Evolutionary conservation across 92 coral and sea anemone genomes (phyloP).

Genomic region (Anthopleura xanthogrammica): DNA sequence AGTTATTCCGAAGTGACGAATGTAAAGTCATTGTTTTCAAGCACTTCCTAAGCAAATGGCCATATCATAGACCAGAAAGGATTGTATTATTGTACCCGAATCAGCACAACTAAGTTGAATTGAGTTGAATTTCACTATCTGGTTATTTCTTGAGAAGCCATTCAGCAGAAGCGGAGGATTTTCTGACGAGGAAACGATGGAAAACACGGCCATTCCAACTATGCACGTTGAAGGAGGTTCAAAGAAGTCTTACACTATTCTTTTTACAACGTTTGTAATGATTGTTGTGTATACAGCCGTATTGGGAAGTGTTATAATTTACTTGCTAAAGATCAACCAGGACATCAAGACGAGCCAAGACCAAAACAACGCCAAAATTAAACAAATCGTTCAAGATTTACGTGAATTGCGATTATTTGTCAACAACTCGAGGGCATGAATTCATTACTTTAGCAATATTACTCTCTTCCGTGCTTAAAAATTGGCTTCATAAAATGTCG

Average conservation of each 20-base stretch:
- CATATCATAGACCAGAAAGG: neutral
- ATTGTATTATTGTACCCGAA: neutral
- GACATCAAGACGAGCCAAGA: constrained; percentile 28
- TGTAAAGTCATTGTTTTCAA: neutral
- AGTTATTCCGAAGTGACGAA: constrained; percentile 6
- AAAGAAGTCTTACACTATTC: constrained; percentile 37
- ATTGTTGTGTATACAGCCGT: constrained; percentile 42
- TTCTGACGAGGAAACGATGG: neutral
- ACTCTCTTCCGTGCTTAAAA: neutral
- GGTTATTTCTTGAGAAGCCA: neutral
- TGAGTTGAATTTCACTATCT: neutral
- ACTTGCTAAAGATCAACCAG: constrained; percentile 27
- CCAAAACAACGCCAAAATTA: constrained; percentile 25
- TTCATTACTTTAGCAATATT: neutral
- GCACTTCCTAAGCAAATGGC: neutral
- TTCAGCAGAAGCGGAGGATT: neutral
- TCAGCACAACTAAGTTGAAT: neutral
- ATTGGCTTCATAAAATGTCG: neutral
- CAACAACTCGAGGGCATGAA: constrained; percentile 21
- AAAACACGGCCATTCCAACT: constrained; percentile 13
- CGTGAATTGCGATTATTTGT: constrained; percentile 15
- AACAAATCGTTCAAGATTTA: constrained; percentile 17
- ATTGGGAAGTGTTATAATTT: constrained; percentile 31
- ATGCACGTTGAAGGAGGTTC: constrained; percentile 35
- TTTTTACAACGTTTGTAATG: constrained; percentile 36